Percentiles rank a stretch among this genome's conserved stretches.
phyloP scores from a whole-genome alignment of 2,113 vertebrate species.

The Chaetops frenatus region DNA sequence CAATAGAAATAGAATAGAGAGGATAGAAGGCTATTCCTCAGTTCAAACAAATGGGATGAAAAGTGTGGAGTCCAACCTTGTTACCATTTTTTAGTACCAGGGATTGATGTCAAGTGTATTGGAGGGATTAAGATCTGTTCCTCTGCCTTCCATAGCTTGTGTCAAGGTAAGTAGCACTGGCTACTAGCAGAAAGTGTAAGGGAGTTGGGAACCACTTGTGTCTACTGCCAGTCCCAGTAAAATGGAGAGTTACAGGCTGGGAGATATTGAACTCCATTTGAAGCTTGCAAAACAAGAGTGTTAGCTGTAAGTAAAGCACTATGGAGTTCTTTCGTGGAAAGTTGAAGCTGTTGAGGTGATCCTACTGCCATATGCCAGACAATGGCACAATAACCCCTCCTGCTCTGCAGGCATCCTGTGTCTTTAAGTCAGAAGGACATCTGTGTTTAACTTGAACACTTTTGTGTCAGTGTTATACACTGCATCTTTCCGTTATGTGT shows the following conservation, averaged over 20 bases:
- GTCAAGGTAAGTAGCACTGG: neutral
- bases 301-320: neutral
- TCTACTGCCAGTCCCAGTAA: neutral
- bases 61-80: neutral
- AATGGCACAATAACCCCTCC: fast-evolving
- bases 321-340: neutral
- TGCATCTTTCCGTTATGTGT: neutral
- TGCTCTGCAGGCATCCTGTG: neutral
- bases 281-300: neutral
- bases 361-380: neutral
- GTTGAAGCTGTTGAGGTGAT: neutral
- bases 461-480: neutral
- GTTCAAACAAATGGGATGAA: neutral
- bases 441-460: neutral
- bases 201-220: neutral
- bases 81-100: neutral
- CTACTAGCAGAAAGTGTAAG: neutral
- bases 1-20: neutral
- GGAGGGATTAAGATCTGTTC: neutral
- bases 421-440: neutral
- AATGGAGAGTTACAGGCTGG: neutral
- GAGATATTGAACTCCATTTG: neutral
- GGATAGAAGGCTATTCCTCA: neutral
- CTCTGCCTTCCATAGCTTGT: neutral
- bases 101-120: neutral